Conservation (phyloP, 1,140 invertebrate genomes). For the Lepidurus packardi region DNA sequence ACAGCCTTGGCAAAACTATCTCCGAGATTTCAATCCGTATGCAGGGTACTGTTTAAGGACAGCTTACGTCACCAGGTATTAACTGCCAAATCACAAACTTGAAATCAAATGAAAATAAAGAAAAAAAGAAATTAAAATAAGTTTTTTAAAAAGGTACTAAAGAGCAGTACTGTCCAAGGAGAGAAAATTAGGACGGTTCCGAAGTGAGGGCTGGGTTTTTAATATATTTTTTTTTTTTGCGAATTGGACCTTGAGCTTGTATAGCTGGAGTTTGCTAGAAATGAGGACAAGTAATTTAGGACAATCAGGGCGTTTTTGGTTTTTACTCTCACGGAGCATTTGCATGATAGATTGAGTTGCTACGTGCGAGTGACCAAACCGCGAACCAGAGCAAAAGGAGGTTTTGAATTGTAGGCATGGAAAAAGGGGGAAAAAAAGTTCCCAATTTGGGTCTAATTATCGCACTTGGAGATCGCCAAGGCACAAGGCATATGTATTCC, state of each 20-base stretch:
- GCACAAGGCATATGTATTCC: too few species aligned
- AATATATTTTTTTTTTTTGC: constrained; percentile 4
- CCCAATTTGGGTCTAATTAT: neutral
- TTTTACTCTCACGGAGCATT: neutral
- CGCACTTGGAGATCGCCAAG: neutral
- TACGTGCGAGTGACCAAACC: too few species aligned
- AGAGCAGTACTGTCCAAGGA: neutral
- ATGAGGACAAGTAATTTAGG: neutral
- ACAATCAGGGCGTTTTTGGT: neutral
- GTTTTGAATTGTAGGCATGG: neutral
- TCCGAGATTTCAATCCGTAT: constrained; percentile 7
- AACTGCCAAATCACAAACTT: neutral
- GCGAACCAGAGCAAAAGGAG: too few species aligned
- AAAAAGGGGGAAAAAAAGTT: neutral
- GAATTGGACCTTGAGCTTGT: neutral
- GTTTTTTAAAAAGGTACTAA: neutral
- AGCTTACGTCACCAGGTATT: constrained; percentile 5
- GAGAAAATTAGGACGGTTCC: neutral
- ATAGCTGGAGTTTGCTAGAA: neutral
- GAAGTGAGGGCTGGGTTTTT: neutral
- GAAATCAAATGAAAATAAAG: neutral
- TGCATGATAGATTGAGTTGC: neutral
- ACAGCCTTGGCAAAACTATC: neutral
- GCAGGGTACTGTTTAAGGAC: constrained; percentile 4
- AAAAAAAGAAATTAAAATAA: neutral